Percentiles rank a stretch among this genome's conserved stretches.
Conservation (phyloP, 2,888 invertebrate genomes). For the Acleris laterana region DNA sequence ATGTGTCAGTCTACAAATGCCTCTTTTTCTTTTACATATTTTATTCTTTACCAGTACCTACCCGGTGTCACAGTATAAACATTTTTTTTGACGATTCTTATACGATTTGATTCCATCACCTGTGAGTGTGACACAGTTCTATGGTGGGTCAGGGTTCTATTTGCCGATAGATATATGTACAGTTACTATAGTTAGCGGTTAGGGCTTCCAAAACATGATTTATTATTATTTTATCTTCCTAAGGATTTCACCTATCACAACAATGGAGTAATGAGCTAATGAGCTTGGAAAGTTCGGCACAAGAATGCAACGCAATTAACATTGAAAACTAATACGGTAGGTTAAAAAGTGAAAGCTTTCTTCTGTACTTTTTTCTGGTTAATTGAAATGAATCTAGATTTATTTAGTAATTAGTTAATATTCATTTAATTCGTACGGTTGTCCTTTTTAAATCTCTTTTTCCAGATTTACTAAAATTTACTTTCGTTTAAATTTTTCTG, state of each 20-base stretch:
- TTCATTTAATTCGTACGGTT: not conserved
- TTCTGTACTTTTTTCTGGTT: not conserved
- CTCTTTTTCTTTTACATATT: no score
- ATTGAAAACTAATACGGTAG: conserved; percentile 9
- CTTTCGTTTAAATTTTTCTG: not conserved
- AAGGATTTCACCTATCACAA: conserved; percentile 20
- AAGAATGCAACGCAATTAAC: conserved; percentile 31
- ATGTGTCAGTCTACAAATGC: no score
- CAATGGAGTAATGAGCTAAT: conserved; percentile 11
- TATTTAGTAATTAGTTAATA: not conserved
- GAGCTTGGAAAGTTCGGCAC: conserved; percentile 26
- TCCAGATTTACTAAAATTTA: not conserved
- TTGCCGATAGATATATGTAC: no score
- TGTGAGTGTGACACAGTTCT: no score
- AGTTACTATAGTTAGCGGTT: no score
- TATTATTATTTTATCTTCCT: not conserved
- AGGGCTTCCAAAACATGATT: not conserved
- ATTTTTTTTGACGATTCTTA: no score
- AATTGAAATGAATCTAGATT: not conserved
- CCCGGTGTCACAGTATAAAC: no score
- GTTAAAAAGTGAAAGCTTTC: conserved; percentile 31
- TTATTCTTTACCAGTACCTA: no score
- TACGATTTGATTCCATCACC: no score
- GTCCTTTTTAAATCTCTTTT: not conserved
- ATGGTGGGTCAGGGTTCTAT: no score